Percentiles rank a stretch among this genome's conserved stretches.
phyloP scores from a whole-genome alignment of 2,113 vertebrate species.

The Mohoua ochrocephala region DNA sequence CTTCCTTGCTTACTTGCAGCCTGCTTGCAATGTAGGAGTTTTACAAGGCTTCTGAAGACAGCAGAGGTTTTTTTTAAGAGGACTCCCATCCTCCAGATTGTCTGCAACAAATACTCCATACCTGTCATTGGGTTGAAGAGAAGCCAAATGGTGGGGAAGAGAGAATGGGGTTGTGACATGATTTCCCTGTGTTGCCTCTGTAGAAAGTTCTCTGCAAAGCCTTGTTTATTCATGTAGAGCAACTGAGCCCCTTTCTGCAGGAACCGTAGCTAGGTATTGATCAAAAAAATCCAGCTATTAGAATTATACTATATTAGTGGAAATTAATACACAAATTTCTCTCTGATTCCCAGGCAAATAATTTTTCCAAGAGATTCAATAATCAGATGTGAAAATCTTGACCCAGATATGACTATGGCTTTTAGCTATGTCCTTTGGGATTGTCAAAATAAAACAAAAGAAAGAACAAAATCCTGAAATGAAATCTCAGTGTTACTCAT shows the following conservation, averaged over 20 bases:
- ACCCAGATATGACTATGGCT: neutral
- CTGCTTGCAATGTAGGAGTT: neutral
- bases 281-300: neutral
- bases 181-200: neutral
- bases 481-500: neutral
- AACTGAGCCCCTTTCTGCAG: neutral
- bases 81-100: neutral
- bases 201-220: neutral
- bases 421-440: neutral
- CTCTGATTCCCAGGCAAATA: neutral
- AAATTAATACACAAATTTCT: neutral
- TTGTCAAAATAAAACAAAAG: neutral
- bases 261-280: neutral
- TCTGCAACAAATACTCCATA: neutral
- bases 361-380: neutral
- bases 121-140: neutral
- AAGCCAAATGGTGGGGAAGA: neutral
- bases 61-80: neutral
- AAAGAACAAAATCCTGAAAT: neutral
- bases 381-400: neutral
- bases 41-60: neutral
- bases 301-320: neutral
- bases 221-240: neutral
- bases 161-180: neutral
- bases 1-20: neutral